phyloP scores from a whole-genome alignment of 2,888 invertebrate species.

The Cataglyphis cursor region DNA sequence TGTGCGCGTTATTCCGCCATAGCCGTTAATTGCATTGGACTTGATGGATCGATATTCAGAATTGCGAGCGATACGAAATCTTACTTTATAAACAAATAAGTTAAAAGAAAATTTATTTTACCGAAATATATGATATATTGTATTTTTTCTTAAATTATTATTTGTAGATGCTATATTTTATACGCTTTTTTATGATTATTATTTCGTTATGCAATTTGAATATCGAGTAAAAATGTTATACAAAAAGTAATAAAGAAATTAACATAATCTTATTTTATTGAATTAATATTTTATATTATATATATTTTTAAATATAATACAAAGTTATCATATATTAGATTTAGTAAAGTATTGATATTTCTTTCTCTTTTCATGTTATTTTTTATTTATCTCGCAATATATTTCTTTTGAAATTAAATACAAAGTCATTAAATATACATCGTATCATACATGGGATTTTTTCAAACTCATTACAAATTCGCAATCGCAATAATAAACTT shows the following conservation, averaged over 20 bases:
- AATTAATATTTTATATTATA: background rate
- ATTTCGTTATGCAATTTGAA: background rate
- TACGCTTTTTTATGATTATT: background rate
- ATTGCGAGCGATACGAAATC: conserved; percentile 23
- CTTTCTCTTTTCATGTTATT: background rate
- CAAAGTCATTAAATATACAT: background rate
- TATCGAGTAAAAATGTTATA: background rate
- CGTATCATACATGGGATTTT: background rate
- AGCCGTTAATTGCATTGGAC: conserved; percentile 47
- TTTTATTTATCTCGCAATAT: background rate
- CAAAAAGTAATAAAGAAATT: background rate
- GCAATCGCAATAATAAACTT: background rate
- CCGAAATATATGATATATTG: background rate
- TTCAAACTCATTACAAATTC: background rate
- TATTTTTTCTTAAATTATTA: background rate
- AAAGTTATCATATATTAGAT: background rate
- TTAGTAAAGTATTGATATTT: background rate
- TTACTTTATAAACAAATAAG: background rate
- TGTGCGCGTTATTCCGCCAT: conserved; percentile 49
- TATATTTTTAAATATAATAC: background rate
- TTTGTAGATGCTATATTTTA: background rate
- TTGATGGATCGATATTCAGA: conserved; percentile 51
- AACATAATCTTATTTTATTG: background rate
- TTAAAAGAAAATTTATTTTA: background rate
- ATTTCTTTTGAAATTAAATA: background rate